Base-by-base conservation (phyloP, 2,888 invertebrate genomes). In the Acanthosepion pharaonis region DNA sequence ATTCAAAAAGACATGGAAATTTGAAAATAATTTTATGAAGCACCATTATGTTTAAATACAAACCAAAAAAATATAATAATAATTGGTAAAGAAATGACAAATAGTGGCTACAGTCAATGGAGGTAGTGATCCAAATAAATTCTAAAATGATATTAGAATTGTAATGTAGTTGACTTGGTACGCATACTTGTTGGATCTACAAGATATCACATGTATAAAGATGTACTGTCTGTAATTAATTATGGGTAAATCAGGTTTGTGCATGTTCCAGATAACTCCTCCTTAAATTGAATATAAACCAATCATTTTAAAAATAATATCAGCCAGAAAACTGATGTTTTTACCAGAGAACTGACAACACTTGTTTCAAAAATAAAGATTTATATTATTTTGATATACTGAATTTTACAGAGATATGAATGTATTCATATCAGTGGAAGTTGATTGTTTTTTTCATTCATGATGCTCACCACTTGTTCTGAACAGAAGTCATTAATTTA, bases 11-110 rank as follows among this genome's bases (percentile, higher is more conserved):
- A 78, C 11, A 78, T 6, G 28, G 25, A 78, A n/a, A 78, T 78
- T 78, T 78, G n/a, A 78, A 78, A 78, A 78, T 78, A 78, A n/a
- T 78, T 78, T 78, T 78, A 78, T 78, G 78, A 78, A 78, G 78
- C 78, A 78, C 78, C 78, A 78, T 78, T n/a, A 78, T 78, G n/a
- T 78, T 78, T 33, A 78, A 78, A 78, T 78, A 78, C 78, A 78
- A 78, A 78, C 78, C 33, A 78, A 78, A 78, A 78, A 33, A 64
- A 64, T 33, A 78, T 33, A 23, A 59, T 59, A 59, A 59, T 23
- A 59, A 59, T 6, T 23, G n/a, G 18, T 11, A 78, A 78, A 15
- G 33, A 78, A 78, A 33, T 59, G 59, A 59, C 6, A 78, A 78
- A 42, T 3, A 78, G 33, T 78, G n/a, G n/a, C 18, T 78, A 11